Percentiles rank a stretch among this genome's conserved stretches.
Conservation (phyloP, 2,797 vertebrate genomes). For the Oophaga sylvatica region DNA sequence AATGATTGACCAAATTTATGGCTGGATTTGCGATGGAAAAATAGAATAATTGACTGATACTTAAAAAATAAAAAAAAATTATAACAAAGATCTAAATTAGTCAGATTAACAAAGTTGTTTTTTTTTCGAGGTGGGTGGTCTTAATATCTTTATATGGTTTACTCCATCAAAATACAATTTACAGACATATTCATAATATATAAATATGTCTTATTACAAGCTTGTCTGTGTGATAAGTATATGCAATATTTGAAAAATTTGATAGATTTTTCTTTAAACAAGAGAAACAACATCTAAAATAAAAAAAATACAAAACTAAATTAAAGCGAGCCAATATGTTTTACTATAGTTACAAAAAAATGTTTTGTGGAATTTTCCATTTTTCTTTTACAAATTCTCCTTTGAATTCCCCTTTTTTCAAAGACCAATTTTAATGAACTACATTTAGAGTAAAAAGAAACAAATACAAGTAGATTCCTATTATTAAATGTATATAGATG, state of each 20-base stretch:
- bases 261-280: not conserved
- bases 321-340: not conserved
- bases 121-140: not conserved
- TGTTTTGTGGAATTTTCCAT: not conserved
- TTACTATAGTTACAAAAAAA: not conserved
- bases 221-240: not conserved
- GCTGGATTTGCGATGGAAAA: conserved; percentile 15
- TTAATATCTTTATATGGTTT: not conserved
- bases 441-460: not conserved
- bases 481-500: not conserved
- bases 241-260: not conserved
- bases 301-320: conserved; percentile 19
- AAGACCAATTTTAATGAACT: not conserved
- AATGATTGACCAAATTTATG: conserved; percentile 26
- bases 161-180: not conserved
- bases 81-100: too few species aligned
- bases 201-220: not conserved
- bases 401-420: not conserved
- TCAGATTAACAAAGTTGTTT: too few species aligned
- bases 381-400: not conserved
- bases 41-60: not conserved
- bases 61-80: not conserved
- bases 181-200: not conserved
- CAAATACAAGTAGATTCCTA: not conserved
- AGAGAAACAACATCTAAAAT: not conserved